Base-by-base conservation (phyloP, 2,797 vertebrate species). In the Myripristis murdjan region DNA sequence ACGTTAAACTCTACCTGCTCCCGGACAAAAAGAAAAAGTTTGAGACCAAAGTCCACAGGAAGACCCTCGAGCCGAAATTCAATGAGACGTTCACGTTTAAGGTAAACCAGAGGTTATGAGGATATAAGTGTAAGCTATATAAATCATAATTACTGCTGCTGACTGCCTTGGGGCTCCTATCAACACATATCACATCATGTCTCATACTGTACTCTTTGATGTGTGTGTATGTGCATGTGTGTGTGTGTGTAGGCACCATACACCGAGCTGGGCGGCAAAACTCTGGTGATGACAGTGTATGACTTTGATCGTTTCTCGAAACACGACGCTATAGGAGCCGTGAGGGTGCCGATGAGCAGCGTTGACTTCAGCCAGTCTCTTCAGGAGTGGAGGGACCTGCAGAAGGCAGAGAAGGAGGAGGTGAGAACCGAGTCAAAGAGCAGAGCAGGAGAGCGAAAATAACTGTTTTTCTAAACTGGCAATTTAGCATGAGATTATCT, bases 261-360 rank as follows among this genome's bases (percentile, higher is more conserved):
- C 83, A 93, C 95, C 0, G 98, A 99, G 90, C 85, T 99, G 70
- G 98, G 98, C 6, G 98, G 98, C 53, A 99, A 97, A 92, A 98
- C 96, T 2, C 92, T 99, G 85, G 96, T 98, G 88, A 96, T 99
- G 97, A 97, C 97, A 0, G 96, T 99, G 33, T 99, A 99, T 37
- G 98, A 99, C 87, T 99, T 99, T 70, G 98, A 99, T 89, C 98
- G 98, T 35, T 99, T 99, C 93, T 99, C 98, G 75, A 99, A 99
- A 84, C 98, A 99, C 7, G 98, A 99, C 33, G 96, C 98, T 70
- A 99, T 99, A 15, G 98, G 98, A 28, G 97, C 94, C 15, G 95
- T 98, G 73, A 97, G 97, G 86, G 96, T 99, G 55, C 96, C 94
- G 0, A 99, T 99, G 97, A 99, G 97, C 89, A 95, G 95, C 0